These are phyloP conservation scores for Dysmachus trigonus DNA, from an alignment of 2,888 invertebrate species.

Conservation along the genomic window DNA sequence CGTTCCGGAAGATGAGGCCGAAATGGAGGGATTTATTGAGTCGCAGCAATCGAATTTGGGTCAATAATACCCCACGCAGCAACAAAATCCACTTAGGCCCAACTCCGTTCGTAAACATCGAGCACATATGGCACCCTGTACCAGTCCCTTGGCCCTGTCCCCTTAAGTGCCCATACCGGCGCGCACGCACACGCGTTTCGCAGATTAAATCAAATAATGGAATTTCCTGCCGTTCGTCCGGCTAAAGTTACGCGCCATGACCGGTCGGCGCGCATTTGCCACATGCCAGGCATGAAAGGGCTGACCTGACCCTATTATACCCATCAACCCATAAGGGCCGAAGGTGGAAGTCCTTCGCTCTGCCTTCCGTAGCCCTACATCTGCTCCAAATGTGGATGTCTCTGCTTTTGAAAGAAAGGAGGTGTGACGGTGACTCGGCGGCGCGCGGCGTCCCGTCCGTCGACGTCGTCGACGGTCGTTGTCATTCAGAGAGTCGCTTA, in stretches of 20 bases:
- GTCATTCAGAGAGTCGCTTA: constrained; percentile 9
- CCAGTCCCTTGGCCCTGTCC: neutral
- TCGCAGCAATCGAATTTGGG: neutral
- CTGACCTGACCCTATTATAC: neutral
- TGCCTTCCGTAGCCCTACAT: neutral
- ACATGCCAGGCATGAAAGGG: constrained; percentile 1
- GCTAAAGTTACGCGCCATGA: constrained; percentile 1
- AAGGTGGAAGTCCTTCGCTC: neutral
- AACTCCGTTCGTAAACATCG: neutral
- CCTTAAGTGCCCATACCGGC: neutral
- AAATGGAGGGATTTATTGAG: neutral
- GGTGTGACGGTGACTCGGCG: constrained; percentile 26
- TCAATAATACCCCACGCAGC: neutral
- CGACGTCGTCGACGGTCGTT: neutral
- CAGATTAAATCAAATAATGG: constrained; percentile 37
- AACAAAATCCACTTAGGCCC: neutral
- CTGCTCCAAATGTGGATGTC: neutral
- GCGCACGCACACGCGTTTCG: constrained; percentile 13
- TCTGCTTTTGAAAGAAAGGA: neutral
- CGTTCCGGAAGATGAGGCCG: neutral
- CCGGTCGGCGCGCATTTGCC: constrained; percentile 24
- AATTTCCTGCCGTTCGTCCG: constrained; percentile 17
- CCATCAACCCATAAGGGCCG: neutral
- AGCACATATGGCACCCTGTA: neutral
- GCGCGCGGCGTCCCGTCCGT: too few relatives aligned